Conservation (phyloP, 2,113 vertebrate genomes). For the Girardinichthys multiradiatus region DNA sequence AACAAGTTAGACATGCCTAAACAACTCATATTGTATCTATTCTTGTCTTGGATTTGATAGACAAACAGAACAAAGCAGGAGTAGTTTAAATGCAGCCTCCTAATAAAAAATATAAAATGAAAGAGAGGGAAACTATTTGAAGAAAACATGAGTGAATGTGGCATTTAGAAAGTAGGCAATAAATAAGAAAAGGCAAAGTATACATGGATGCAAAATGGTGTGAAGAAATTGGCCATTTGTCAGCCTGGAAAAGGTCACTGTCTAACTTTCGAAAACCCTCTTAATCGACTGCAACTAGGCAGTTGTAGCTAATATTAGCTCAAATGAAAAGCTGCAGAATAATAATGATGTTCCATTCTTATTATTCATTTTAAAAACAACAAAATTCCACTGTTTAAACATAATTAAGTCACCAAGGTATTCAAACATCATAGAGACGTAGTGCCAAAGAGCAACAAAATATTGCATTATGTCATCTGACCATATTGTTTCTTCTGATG, state of each 20-base stretch:
- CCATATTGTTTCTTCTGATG: no score
- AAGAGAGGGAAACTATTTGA: conserved; percentile 30
- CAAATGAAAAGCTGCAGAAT: conserved; percentile 35
- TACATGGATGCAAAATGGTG: conserved; percentile 45
- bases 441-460: conserved; percentile 28
- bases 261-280: conserved; percentile 50
- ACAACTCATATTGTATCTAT: neutral
- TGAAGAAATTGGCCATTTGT: conserved; percentile 75
- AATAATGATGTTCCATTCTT: conserved; percentile 35
- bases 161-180: conserved; percentile 71
- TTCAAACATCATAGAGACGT: no score
- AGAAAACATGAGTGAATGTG: conserved; percentile 71
- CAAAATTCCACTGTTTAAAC: conserved; percentile 31
- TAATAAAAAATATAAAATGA: conserved; percentile 19
- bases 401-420: conserved; percentile 36
- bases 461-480: no score
- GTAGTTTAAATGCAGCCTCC: conserved; percentile 16
- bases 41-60: neutral
- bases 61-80: conserved; percentile 20
- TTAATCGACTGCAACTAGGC: conserved; percentile 66
- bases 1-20: neutral
- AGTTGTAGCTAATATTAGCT: conserved; percentile 18
- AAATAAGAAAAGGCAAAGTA: conserved; percentile 64
- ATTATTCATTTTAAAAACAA: conserved; percentile 54
- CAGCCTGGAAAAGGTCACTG: conserved; percentile 76